Conservation (phyloP, 2,888 invertebrate genomes). For the Ligdia adustata region DNA sequence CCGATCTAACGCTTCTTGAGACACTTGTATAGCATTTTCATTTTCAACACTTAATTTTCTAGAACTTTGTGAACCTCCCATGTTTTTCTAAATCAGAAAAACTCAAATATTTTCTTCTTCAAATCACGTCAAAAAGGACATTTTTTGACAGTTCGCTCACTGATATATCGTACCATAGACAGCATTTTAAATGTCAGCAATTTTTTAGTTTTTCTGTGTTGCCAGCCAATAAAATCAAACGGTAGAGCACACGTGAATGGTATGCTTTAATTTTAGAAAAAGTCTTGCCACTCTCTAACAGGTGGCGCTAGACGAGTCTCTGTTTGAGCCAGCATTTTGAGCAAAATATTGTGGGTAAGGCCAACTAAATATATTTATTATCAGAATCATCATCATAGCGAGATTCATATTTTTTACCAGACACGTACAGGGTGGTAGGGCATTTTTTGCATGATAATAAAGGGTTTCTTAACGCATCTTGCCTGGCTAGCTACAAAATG, state of each 20-base stretch:
- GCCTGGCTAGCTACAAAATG: too few relatives aligned
- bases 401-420: too few relatives aligned
- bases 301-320: slow-evolving; percentile 31
- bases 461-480: too few relatives aligned
- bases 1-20: slow-evolving; percentile 76
- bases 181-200: background rate
- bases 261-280: too few relatives aligned
- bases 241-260: too few relatives aligned
- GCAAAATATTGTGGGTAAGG: too few relatives aligned
- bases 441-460: too few relatives aligned
- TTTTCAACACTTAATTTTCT: slow-evolving; percentile 78
- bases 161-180: background rate
- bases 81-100: slow-evolving; percentile 51
- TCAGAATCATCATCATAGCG: too few relatives aligned
- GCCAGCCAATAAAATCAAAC: too few relatives aligned
- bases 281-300: slow-evolving; percentile 33
- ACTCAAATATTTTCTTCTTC: slow-evolving; percentile 63
- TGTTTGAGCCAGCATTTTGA: background rate
- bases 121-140: slow-evolving; percentile 73
- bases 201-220: background rate
- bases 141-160: slow-evolving; percentile 53
- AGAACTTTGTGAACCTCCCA: slow-evolving; percentile 85
- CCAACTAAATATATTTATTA: too few relatives aligned
- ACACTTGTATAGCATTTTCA: slow-evolving; percentile 78
- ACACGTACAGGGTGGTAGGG: too few relatives aligned